Evolutionary conservation across 2,888 invertebrate genomes (phyloP), one percentile per base, ranked within the genome.

Genomic region (Bellardia bayeri): DNA sequence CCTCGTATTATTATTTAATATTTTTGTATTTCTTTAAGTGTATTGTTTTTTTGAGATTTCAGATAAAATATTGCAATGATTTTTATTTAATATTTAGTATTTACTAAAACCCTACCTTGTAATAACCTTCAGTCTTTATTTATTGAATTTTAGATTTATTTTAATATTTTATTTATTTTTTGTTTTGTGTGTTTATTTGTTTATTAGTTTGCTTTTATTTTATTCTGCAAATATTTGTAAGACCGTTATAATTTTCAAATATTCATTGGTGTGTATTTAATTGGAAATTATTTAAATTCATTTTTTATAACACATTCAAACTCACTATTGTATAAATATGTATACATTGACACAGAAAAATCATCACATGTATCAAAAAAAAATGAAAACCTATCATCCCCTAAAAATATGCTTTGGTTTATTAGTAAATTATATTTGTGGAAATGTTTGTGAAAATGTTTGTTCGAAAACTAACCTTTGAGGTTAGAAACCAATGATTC

Each of bases 211-310:
- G 64, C 54, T 37, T 54, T 58, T 56, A 49, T 45, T 82, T 58
- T 56, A 2, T 23, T 3, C 23, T 66, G 5, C 54, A 81, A 64
- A 64, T 82, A 82, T 82, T 86, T 82, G 72, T 40, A 72, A 78
- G 58, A 51, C 23, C 56, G 16, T 78, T 72, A 64, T 72, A 56
- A 66, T 71, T 76, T 82, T 6, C 58, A 78, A 72, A 86, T 51
- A 78, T 86, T 64, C 40, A 78, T 72, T 82, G 82, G 72, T 51
- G 72, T 78, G 76, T 71, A 81, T 72, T 86, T 82, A 82, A 78
- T 82, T 78, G 82, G 76, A 76, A 86, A 72, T 76, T 82, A 71
- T 78, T 86, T 51, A 78, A 72, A 82, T 82, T 63, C 58, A 51
- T 85, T 63, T 71, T 74, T 23, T 33, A 64, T 61, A 23, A 23